Evolutionary conservation across 2,888 invertebrate genomes (phyloP).

Genomic region (Elysia crispata): DNA sequence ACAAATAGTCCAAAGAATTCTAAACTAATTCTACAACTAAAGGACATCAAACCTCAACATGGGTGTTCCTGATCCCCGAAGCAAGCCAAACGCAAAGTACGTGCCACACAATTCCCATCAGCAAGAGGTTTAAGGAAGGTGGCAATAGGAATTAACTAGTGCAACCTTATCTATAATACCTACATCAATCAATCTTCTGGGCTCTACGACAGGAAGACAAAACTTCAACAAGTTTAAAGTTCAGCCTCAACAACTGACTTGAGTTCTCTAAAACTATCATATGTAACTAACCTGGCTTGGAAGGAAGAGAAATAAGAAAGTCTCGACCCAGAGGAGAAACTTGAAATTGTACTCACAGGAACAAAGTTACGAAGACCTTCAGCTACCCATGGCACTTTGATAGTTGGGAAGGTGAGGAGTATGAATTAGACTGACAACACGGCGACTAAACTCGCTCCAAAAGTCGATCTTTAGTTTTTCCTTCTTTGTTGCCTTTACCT

Average conservation of each 20-base stretch:
- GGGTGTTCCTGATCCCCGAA: constrained; percentile 43
- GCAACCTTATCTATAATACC: constrained; percentile 23
- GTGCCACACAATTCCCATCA: constrained; percentile 49
- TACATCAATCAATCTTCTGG: constrained; percentile 4
- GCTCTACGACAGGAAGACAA: background rate
- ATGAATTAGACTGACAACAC: no score
- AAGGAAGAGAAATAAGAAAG: no score
- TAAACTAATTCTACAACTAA: constrained; percentile 45
- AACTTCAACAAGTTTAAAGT: background rate
- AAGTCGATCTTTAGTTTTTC: no score
- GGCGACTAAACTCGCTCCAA: no score
- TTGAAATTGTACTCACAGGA: no score
- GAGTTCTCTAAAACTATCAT: background rate
- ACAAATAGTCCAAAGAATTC: constrained; percentile 41
- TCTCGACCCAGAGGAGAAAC: no score
- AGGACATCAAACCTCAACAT: constrained; percentile 45
- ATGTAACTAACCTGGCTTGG: no score
- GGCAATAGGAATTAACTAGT: no score
- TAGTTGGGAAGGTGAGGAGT: no score
- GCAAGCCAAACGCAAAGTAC: constrained; percentile 34
- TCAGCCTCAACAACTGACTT: background rate
- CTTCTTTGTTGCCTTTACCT: no score
- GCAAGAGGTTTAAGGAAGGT: background rate
- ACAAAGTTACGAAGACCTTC: no score
- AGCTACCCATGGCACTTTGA: no score